Conservation (phyloP, 2,888 invertebrate genomes). For the Nephrotoma appendiculata region DNA sequence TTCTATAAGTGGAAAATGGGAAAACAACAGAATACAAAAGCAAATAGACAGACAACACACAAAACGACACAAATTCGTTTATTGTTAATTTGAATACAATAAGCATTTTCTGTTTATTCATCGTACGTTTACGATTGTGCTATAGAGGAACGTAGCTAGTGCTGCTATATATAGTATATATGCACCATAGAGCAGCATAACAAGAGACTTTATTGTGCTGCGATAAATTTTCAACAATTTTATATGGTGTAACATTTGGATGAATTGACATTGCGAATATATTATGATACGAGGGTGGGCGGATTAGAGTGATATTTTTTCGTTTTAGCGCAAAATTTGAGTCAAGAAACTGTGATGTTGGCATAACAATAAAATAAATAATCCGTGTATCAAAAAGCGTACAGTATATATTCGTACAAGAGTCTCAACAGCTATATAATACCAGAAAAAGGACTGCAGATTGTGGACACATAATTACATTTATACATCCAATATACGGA, state of each 20-base stretch:
- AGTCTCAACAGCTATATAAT: not conserved
- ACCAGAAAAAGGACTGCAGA: not conserved
- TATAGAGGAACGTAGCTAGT: too few relatives aligned
- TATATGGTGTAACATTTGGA: not conserved
- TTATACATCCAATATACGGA: not conserved
- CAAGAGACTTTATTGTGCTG: not conserved
- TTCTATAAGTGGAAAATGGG: not conserved
- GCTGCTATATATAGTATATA: not conserved
- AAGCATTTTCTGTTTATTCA: not conserved
- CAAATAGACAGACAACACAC: not conserved
- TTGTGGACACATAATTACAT: not conserved
- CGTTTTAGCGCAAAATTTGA: not conserved
- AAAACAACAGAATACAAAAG: not conserved
- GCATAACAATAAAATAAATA: not conserved
- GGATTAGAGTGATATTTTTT: not conserved
- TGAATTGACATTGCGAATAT: not conserved
- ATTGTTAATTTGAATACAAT: not conserved
- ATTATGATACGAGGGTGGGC: not conserved
- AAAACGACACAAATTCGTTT: not conserved
- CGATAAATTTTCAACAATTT: not conserved
- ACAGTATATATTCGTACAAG: not conserved
- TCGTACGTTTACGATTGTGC: not conserved
- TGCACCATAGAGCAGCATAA: not conserved
- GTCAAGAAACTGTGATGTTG: not conserved
- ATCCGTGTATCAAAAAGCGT: not conserved